Base-by-base conservation (phyloP, 1,140 invertebrate species). In the Magallana angulata region DNA sequence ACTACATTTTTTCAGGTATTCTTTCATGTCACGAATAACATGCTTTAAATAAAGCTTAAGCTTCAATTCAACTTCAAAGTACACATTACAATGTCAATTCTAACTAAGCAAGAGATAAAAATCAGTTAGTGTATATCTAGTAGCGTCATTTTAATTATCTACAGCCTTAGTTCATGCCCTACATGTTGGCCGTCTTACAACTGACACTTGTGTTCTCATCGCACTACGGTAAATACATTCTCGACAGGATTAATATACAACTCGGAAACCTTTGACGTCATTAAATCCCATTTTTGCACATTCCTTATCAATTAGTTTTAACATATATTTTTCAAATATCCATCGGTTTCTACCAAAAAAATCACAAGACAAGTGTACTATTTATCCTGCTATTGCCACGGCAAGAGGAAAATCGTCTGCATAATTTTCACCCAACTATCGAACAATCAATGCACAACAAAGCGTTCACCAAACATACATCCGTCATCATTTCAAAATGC, bases 61-160 rank as follows among this genome's bases (percentile, higher is more conserved):
- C 12, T 76, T 76, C 24, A 76, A 64, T 64, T n/a, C 8, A 76
- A 76, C 68, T 48, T 76, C 68, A 76, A 76, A 76, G 68, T 24
- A 36, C 68, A 18, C 68, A 76, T 76, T 24, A 76, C 68, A 76
- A 76, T 12, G 24, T 30, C 18, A 30, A 18, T 76, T 30, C 68
- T 76, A 30, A 76, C 12, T 30, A 48, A 76, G 68, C 24, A 30
- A 76, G 68, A 36, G 68, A 76, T 76, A 76, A 36, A 76, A 8
- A 76, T 76, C 68, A 30, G 68, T 76, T 76, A 76, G 68, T 76
- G 36, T 76, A 76, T 76, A 18, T 76, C 68, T 76, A 76, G 36
- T 8, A 36, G 24, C 18, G 68, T 76, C 68, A 76, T 76, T 76
- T 76, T 76, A 76, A 76, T 76, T 76, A 76, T 76, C 68, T 76